phyloP scores from a whole-genome alignment of 2,797 vertebrate genomes.

The Protonibea diacanthus region DNA sequence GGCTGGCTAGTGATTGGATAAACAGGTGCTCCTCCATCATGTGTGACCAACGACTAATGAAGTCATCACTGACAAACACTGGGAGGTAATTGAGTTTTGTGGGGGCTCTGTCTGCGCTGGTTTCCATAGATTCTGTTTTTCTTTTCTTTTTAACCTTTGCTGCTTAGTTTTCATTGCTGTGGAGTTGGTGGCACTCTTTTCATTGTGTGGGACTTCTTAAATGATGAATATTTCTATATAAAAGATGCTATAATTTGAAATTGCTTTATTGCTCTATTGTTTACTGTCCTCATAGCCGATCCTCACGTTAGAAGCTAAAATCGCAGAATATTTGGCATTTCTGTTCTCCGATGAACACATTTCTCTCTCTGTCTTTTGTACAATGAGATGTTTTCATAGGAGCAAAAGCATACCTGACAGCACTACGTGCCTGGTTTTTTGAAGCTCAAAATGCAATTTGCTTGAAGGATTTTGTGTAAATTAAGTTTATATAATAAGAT shows the following conservation, averaged over 20 bases:
- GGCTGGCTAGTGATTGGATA: conserved; percentile 46
- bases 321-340: background rate
- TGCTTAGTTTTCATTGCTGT: background rate
- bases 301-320: background rate
- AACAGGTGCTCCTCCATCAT: conserved; percentile 71
- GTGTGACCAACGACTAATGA: conserved; percentile 62
- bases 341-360: background rate
- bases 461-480: background rate
- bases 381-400: background rate
- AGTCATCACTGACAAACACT: conserved; percentile 58
- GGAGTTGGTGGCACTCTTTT: background rate
- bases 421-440: background rate
- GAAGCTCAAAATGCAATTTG: background rate
- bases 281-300: background rate
- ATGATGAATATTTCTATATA: too few relatives aligned
- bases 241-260: background rate
- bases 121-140: background rate
- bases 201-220: background rate
- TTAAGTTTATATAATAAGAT: background rate
- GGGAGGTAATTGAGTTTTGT: conserved; percentile 52
- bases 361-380: background rate
- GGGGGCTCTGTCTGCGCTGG: conserved; percentile 14
- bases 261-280: too few relatives aligned
- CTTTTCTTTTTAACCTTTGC: background rate
- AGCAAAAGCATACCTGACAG: background rate